These are phyloP conservation scores for Psylliodes chrysocephalus DNA, from an alignment of 2,888 invertebrate species.

Conservation along the genomic window DNA sequence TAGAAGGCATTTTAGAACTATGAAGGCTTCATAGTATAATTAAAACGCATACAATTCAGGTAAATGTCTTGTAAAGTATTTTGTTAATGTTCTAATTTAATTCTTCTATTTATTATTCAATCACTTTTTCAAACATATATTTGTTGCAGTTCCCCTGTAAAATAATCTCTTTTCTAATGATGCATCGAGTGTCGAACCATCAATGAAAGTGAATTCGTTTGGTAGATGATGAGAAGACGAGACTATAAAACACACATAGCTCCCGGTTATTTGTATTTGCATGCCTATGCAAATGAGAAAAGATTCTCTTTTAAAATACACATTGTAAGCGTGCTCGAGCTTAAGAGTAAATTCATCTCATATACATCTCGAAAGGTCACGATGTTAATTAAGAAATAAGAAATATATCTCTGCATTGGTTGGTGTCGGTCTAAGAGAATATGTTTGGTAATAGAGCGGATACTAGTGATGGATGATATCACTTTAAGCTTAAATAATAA, in stretches of 20 bases:
- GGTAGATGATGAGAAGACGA: not conserved
- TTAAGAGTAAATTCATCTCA: not conserved
- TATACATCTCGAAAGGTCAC: not conserved
- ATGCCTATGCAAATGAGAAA: slow-evolving; percentile 25
- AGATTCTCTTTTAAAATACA: slow-evolving; percentile 14
- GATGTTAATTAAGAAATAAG: not conserved
- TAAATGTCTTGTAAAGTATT: no score
- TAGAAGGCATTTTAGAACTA: no score
- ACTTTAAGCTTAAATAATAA: no score
- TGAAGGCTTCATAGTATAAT: no score
- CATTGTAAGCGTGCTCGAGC: slow-evolving; percentile 13
- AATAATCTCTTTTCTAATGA: slow-evolving; percentile 1
- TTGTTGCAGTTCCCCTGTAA: not conserved
- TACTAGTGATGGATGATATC: no score
- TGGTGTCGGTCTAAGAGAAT: no score
- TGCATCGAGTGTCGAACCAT: not conserved
- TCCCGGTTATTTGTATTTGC: slow-evolving; percentile 22
- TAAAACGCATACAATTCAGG: no score
- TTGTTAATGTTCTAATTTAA: no score
- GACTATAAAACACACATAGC: slow-evolving; percentile 15
- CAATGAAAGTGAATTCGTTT: slow-evolving; percentile 23
- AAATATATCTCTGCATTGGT: no score
- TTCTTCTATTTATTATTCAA: no score
- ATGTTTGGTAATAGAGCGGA: no score
- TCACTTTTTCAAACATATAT: not conserved